These are phyloP conservation scores for Drosophila anomalipes DNA, from an alignment of 2,888 invertebrate genomes.

Conservation along the genomic window DNA sequence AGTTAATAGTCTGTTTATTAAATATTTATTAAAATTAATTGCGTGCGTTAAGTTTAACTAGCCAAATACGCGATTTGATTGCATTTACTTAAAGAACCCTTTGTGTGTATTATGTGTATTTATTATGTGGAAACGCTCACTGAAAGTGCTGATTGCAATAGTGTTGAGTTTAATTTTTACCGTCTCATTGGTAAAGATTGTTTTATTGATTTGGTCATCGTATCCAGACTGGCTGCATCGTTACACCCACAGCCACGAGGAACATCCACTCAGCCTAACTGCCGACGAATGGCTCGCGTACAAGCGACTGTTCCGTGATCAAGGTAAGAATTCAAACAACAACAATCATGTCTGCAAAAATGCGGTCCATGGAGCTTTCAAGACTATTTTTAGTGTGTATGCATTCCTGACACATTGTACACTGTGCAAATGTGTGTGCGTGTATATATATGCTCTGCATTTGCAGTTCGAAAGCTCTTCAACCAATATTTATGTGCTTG, in stretches of 20 bases:
- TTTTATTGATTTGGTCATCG: conserved; percentile 85
- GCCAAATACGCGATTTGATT: conserved; percentile 7
- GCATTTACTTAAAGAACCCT: conserved; percentile 8
- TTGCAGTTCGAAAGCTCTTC: neutral
- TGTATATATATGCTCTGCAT: neutral
- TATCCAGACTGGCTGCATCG: conserved; percentile 69
- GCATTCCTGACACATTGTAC: neutral
- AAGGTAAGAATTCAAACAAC: conserved; percentile 87
- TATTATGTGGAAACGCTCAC: conserved; percentile 83
- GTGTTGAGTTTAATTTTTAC: conserved; percentile 86
- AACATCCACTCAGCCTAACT: conserved; percentile 86
- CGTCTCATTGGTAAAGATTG: conserved; percentile 85
- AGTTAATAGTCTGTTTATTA: conserved; percentile 46
- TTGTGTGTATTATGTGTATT: conserved; percentile 22
- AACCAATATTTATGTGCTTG: neutral
- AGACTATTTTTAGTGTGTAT: conserved; percentile 1
- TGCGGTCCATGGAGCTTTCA: neutral
- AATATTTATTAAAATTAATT: conserved; percentile 46
- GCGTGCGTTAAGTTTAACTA: conserved; percentile 11
- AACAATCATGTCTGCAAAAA: neutral
- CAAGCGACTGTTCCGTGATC: conserved; percentile 89
- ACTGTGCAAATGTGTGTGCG: neutral
- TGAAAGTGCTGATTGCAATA: conserved; percentile 86
- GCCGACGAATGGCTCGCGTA: conserved; percentile 90
- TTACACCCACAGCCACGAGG: conserved; percentile 57